Conservation (phyloP, 2,797 vertebrate genomes). For the Danio albolineatus region DNA sequence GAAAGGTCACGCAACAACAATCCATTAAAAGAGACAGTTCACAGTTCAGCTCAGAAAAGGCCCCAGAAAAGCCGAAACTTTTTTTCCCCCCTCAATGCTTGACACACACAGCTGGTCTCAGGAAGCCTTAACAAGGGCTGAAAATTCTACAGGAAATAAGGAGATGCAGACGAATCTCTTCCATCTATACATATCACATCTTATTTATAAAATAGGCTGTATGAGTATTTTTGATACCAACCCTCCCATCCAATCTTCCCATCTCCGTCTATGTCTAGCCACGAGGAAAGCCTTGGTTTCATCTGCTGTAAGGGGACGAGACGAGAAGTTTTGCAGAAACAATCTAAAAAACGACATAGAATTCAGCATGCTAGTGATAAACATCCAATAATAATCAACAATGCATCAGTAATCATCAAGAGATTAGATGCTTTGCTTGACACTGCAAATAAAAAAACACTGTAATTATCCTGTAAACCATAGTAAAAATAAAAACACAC, state of each 20-base stretch:
- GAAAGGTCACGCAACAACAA: background rate
- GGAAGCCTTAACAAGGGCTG: conserved; percentile 73
- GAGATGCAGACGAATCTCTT: conserved; percentile 1
- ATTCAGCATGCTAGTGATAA: background rate
- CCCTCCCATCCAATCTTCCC: conserved; percentile 78
- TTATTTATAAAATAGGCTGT: background rate
- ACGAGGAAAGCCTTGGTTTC: conserved; percentile 76
- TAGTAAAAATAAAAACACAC: too few species aligned
- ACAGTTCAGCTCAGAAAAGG: conserved; percentile 21
- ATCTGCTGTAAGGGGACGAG: conserved; percentile 70
- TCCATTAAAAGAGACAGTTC: conserved; percentile 4
- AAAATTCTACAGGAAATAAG: conserved; percentile 71
- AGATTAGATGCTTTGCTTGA: too few species aligned
- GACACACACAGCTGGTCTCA: conserved; percentile 50
- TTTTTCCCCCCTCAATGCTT: background rate
- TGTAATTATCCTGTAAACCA: too few species aligned
- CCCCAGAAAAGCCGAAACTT: background rate
- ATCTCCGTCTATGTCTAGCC: conserved; percentile 74
- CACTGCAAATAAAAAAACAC: too few species aligned
- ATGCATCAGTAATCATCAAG: too few species aligned
- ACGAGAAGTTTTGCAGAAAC: conserved; percentile 79
- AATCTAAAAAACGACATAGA: conserved; percentile 61
- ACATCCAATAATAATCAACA: too few species aligned
- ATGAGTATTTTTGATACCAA: conserved; percentile 35
- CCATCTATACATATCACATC: background rate